Base-by-base conservation (phyloP, 37 sponge, comb jelly and placozoan species). In the Geodia barretti region DNA sequence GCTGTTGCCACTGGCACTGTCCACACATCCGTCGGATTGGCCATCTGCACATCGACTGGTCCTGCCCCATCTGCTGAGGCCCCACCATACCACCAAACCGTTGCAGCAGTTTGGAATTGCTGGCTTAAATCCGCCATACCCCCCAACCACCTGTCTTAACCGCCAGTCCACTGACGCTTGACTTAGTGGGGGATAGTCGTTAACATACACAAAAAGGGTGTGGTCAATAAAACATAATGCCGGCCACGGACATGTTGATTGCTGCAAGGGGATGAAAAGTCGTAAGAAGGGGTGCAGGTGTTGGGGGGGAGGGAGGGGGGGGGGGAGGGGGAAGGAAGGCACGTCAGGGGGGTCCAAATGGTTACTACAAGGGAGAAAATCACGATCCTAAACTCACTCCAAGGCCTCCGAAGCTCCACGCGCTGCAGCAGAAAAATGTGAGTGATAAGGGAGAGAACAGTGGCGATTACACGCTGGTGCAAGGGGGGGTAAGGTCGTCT, bases 91-190 rank as follows among this genome's bases (percentile, higher is more conserved):
- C 41, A 21, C 72, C 72, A 72, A 72, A 72, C 72, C 39, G 72
- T 72, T 72, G 72, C n/a, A n/a, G n/a, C n/a, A 33, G 72, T 40
- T 26, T 72, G 72, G 39, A 72, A 72, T 2, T 70, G 36, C 29
- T 70, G 65, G 24, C 29, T 41, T 25, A 1, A 40, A 35, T 5
- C n/a, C 42, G 1, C 72, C 72, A 39, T 35, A 72, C 1, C 72
- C 72, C 24, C 41, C 41, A 72, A 36, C 40, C 1, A 40, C 80
- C 41, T 5, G 70, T 8, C 80, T 66, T 60, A 67, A 60, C 24
- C 54, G 59, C 2, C 70, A 69, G 9, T 35, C 19, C 1, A 35
- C 41, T 39, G 19, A 2, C 42, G n/a, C n/a, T n/a, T 72, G 72
- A 8, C 21, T 23, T 20, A 3, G 39, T 7, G 36, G 36, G 25